phyloP scores from a whole-genome alignment of 2,113 vertebrate genomes.

The Myodes glareolus region DNA sequence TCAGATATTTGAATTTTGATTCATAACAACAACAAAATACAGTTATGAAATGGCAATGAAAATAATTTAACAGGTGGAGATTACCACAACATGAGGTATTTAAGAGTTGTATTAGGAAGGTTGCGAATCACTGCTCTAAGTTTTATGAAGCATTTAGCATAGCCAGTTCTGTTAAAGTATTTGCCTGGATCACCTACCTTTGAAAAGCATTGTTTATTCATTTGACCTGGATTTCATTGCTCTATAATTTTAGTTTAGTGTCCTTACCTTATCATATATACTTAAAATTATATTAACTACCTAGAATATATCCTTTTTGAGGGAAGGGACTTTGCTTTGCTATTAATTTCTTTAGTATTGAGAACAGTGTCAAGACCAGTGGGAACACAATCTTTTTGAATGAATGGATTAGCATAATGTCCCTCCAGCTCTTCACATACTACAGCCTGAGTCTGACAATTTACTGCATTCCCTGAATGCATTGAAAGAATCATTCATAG shows the following conservation, averaged over 20 bases:
- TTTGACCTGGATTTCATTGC: background rate
- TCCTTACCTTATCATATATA: slow-evolving; percentile 2
- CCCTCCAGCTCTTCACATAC: background rate
- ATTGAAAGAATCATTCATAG: slow-evolving; percentile 23
- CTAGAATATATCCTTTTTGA: slow-evolving; percentile 17
- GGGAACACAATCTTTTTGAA: slow-evolving; percentile 30
- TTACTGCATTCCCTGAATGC: slow-evolving; percentile 1
- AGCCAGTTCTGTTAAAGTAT: slow-evolving; percentile 1
- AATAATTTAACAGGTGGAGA: background rate
- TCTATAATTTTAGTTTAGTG: slow-evolving; percentile 38
- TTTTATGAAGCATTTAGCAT: slow-evolving; percentile 9
- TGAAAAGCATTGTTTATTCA: slow-evolving; percentile 4
- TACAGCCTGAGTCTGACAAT: background rate
- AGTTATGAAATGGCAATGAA: background rate
- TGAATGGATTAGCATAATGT: background rate
- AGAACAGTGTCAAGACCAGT: background rate
- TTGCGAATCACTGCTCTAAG: background rate
- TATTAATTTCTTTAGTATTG: background rate
- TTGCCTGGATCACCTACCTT: background rate
- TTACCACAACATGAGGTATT: background rate
- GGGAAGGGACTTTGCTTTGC: background rate
- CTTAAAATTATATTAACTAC: slow-evolving; percentile 25
- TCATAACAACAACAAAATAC: background rate
- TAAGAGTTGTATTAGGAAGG: background rate
- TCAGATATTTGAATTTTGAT: background rate